A percentile compares a stretch with the other conserved stretches of the same genome.
Conservation (phyloP, 2,113 vertebrate species). For the Percopsis transmontana region DNA sequence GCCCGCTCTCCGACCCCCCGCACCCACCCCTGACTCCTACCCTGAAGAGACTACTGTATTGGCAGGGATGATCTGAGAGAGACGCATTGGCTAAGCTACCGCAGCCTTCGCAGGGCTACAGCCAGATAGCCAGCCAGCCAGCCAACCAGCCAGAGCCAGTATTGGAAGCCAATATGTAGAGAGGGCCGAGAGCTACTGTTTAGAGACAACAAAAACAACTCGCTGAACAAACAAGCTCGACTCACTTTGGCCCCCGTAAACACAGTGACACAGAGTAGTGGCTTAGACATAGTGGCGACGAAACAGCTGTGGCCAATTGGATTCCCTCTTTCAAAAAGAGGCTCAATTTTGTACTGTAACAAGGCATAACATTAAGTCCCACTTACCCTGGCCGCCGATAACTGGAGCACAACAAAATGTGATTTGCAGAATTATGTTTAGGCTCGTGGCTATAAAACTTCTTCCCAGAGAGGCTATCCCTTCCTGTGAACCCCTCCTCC, state of each 20-base stretch:
- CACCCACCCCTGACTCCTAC: not conserved
- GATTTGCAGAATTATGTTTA: slow-evolving; percentile 57
- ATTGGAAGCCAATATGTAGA: slow-evolving; percentile 1
- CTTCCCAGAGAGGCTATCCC: slow-evolving; percentile 9
- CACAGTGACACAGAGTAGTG: slow-evolving; percentile 26
- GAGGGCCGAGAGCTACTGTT: not conserved
- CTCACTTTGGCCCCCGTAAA: slow-evolving; percentile 9
- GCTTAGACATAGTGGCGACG: slow-evolving; percentile 32
- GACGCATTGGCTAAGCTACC: not conserved
- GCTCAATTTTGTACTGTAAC: slow-evolving; percentile 53
- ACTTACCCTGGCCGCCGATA: slow-evolving; percentile 47
- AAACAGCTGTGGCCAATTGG: slow-evolving; percentile 50
- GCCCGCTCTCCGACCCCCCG: too few species aligned
- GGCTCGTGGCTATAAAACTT: slow-evolving; percentile 36
- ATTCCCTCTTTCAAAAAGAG: slow-evolving; percentile 52
- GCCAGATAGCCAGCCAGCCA: not conserved
- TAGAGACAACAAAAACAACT: not conserved
- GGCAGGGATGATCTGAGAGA: not conserved
- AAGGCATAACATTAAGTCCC: slow-evolving; percentile 57
- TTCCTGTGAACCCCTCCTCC: not conserved
- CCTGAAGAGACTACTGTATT: not conserved
- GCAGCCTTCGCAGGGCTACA: slow-evolving; percentile 2
- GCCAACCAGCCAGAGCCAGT: not conserved
- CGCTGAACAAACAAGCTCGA: slow-evolving; percentile 1
- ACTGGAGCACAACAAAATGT: slow-evolving; percentile 57